A percentile compares a stretch with the other conserved stretches of the same genome.
Conservation (phyloP, 2,888 invertebrate species). For the Apotomis turbidana region DNA sequence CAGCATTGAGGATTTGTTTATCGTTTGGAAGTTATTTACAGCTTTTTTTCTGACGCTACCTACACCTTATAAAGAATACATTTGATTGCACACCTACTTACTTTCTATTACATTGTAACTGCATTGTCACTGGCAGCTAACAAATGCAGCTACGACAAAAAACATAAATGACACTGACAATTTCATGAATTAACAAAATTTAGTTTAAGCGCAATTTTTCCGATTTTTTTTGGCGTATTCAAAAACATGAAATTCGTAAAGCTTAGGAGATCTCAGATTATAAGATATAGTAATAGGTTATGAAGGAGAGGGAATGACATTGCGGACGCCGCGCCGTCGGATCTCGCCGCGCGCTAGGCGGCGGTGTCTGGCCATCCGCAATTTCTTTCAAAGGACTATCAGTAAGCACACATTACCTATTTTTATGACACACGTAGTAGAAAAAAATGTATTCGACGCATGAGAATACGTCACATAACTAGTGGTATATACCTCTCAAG, state of each 20-base stretch:
- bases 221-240: conserved; percentile 42
- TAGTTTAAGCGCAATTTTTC: conserved; percentile 63
- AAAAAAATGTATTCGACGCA: no score
- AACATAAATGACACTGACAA: not conserved
- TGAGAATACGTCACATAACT: no score
- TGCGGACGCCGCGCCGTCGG: conserved; percentile 72
- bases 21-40: not conserved
- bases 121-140: conserved; percentile 1
- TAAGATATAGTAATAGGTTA: not conserved
- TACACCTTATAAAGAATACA: no score
- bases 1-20: no score
- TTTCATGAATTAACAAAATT: conserved; percentile 59
- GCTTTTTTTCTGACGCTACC: not conserved
- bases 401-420: conserved; percentile 52
- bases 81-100: no score
- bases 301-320: conserved; percentile 59
- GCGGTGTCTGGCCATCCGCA: conserved; percentile 67
- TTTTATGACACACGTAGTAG: no score
- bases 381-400: conserved; percentile 68
- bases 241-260: conserved; percentile 13
- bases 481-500: no score
- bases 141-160: not conserved
- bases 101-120: no score
- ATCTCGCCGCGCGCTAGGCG: conserved; percentile 73
- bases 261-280: not conserved